These are phyloP conservation scores for Columba guinea DNA, from an alignment of 2,797 vertebrate genomes.

Conservation along the genomic window DNA sequence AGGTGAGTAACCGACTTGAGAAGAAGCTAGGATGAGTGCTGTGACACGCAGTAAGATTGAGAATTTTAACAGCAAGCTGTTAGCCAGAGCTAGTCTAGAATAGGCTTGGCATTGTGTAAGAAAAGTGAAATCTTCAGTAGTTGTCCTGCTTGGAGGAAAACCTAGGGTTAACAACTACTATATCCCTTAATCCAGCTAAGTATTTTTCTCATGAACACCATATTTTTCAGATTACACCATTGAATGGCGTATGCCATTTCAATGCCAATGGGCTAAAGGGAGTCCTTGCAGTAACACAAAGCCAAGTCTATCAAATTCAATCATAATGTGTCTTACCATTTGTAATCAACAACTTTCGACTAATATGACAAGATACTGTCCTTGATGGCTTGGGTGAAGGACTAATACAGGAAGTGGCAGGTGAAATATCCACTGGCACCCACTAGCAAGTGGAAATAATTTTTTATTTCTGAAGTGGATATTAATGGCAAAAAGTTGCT, in stretches of 20 bases:
- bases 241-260: not conserved
- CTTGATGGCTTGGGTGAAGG: not conserved
- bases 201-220: not conserved
- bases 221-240: no score
- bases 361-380: not conserved
- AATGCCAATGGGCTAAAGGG: not conserved
- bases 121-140: not conserved
- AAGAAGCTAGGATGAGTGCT: not conserved
- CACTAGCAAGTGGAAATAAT: not conserved
- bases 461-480: not conserved
- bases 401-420: not conserved
- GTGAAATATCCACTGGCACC: not conserved
- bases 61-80: not conserved
- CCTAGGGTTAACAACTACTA: not conserved
- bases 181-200: not conserved
- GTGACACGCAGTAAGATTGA: rapidly evolving
- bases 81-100: not conserved
- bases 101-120: not conserved
- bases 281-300: rapidly evolving
- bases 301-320: not conserved
- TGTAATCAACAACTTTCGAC: not conserved
- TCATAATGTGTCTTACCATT: not conserved
- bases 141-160: not conserved
- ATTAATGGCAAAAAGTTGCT: not conserved
- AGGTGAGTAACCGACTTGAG: not conserved